Evolutionary conservation across 1,140 invertebrate species (phyloP), one percentile per base, ranked within the genome.

Genomic region (Heliothis virescens): DNA sequence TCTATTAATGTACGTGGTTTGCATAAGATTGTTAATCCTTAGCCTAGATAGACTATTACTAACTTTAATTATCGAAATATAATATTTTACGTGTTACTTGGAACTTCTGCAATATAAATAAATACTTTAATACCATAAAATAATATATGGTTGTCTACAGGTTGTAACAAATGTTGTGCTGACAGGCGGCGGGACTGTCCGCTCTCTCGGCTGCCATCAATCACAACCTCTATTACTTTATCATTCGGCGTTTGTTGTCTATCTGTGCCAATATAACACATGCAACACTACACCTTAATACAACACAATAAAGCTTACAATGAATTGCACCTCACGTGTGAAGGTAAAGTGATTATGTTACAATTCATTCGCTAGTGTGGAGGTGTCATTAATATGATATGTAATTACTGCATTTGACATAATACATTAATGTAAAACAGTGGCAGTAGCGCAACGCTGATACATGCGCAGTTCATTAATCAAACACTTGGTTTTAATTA

Each of bases 401-500:
- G 41, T 67, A 67, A 48, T 67, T 67, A 67, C 16, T 41, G 13
- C 21, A 67, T 67, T 67, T 67, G 63, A 67, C 63, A 48, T 67
- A 67, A 47, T 48, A 67, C 34, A 18, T 48, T 48, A 12, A 67
- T 60, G 29, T 48, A 50, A 13, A 67, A 48, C 63, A 67, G 63
- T 67, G 48, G 63, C 41, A 47, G 34, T 12, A 16, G 21, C 21
- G 16, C 41, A 48, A 21, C 34, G 48, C 63, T 18, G 1, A 55
- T 12, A 15, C 5, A 65, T 9, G n/a, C 29, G 16, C 15, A 10
- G 41, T 16, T 2, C 41, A 48, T 48, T 13, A 60, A 60, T 60
- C 57, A 60, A 41, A 41, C 34, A 41, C 34, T 5, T 41, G 34
- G 5, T 41, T 7, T 7, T 41, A 5, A 41, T 41, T 55, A 55